Evolutionary conservation across 2,113 vertebrate genomes (phyloP), one percentile per base, ranked within the genome.

Genomic region (Ondatra zibethicus): DNA sequence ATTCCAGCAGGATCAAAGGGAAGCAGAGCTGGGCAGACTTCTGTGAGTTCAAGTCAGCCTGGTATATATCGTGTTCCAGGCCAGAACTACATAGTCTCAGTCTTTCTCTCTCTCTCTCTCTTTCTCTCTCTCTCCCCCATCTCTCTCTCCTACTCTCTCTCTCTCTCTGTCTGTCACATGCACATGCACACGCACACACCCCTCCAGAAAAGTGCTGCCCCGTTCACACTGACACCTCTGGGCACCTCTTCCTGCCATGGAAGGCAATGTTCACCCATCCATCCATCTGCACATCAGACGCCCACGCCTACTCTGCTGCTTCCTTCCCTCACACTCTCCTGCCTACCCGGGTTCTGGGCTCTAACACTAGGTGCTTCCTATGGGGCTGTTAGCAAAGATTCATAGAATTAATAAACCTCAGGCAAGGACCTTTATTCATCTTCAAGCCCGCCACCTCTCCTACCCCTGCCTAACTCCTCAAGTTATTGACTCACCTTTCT

Each of bases 401-500:
- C 21, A 39, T 47, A 91, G 78, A 70, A 72, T 82, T 72, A 93
- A 42, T 47, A 90, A 47, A 86, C 31, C 31, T 81, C 65, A 92
- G 77, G 12, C 52, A 88, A 96, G 19, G 47, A 68, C 33, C 52
- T 11, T 39, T 4, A 47, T 4, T 36, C 3, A 36, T 72, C 86
- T 88, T 94, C 89, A 88, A 23, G 23, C 5, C 36, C 84, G 36
- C 27, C 23, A 36, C 33, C 27, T 85, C 33, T 23, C 23, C 47
- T 0, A 73, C 17, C 29, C 45, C 42, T 36, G 33, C 21, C 85
- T n/a, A 31, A 14, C 61, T 68, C 65, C 68, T 97, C 91, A 84
- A 58, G 23, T 68, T 92, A 52, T 10, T 89, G 42, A 91, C 93
- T 95, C 52, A 95, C 81, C 65, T 91, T 80, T 50, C 39, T 72